Percentiles rank a stretch among this genome's conserved stretches.
phyloP scores from a whole-genome alignment of 2,113 vertebrate species.

The Brachyistius frenatus region DNA sequence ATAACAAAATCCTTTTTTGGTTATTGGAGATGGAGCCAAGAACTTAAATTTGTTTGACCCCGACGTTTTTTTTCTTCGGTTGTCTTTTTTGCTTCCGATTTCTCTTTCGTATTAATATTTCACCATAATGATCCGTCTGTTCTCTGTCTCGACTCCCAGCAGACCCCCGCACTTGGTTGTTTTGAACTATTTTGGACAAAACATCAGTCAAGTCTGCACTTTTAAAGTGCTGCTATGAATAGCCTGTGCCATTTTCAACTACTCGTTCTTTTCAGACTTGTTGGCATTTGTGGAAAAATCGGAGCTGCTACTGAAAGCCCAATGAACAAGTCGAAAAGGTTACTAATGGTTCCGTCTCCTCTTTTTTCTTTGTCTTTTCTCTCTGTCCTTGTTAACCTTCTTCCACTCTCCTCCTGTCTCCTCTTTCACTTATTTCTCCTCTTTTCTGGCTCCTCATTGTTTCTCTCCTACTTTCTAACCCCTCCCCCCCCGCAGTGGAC shows the following conservation, averaged over 20 bases:
- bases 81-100: constrained; percentile 34
- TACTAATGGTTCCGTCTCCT: constrained; percentile 20
- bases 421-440: background rate
- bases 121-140: constrained; percentile 24
- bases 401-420: background rate
- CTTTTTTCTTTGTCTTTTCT: constrained; percentile 21
- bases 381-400: constrained; percentile 19
- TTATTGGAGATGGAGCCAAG: constrained; percentile 11
- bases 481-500: constrained; percentile 86
- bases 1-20: constrained; percentile 28
- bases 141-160: constrained; percentile 14
- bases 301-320: constrained; percentile 15
- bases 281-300: constrained; percentile 34
- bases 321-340: constrained; percentile 31
- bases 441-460: background rate
- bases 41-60: constrained; percentile 12
- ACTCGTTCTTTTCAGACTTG: constrained; percentile 13
- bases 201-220: constrained; percentile 40
- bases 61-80: background rate
- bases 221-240: constrained; percentile 44
- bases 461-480: background rate
- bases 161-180: constrained; percentile 32
- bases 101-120: constrained; percentile 50
- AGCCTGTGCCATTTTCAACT: constrained; percentile 38
- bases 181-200: constrained; percentile 54